Conservation (phyloP, 2,797 vertebrate species). For the Phataginus tetradactyla region DNA sequence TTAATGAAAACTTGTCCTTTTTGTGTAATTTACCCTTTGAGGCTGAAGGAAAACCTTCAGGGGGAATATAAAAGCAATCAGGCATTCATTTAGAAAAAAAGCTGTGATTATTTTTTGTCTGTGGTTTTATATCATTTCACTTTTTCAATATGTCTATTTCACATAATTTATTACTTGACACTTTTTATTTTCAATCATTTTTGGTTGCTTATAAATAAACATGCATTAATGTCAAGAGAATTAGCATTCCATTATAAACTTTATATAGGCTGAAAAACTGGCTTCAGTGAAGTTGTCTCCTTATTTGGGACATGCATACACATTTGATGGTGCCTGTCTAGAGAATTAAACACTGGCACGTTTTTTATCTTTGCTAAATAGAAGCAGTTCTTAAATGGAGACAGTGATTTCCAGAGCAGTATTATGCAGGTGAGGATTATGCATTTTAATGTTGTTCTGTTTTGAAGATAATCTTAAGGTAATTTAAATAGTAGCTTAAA, state of each 20-base stretch:
- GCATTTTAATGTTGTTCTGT: constrained; percentile 76
- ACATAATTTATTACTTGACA: constrained; percentile 81
- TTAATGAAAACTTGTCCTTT: constrained; percentile 72
- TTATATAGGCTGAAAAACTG: constrained; percentile 61
- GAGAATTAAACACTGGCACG: constrained; percentile 72
- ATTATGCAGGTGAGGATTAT: constrained; percentile 65
- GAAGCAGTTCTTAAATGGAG: constrained; percentile 69
- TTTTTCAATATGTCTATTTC: constrained; percentile 82
- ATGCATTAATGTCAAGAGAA: constrained; percentile 83
- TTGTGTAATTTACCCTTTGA: constrained; percentile 73
- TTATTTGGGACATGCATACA: constrained; percentile 62
- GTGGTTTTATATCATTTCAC: constrained; percentile 80
- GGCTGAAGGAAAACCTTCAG: constrained; percentile 75
- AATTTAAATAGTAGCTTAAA: constrained; percentile 76
- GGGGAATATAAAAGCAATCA: constrained; percentile 77
- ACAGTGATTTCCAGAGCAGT: constrained; percentile 72
- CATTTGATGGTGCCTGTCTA: constrained; percentile 53
- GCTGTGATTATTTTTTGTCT: constrained; percentile 76
- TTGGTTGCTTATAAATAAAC: constrained; percentile 85
- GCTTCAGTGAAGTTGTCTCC: constrained; percentile 45
- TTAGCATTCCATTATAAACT: constrained; percentile 83
- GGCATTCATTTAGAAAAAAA: constrained; percentile 71
- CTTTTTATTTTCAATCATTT: constrained; percentile 84
- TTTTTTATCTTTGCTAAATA: constrained; percentile 74
- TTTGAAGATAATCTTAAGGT: constrained; percentile 81